Evolutionary conservation across 2,888 invertebrate genomes (phyloP), one percentile per base, ranked within the genome.

Genomic region (Marronus borbonicus): DNA sequence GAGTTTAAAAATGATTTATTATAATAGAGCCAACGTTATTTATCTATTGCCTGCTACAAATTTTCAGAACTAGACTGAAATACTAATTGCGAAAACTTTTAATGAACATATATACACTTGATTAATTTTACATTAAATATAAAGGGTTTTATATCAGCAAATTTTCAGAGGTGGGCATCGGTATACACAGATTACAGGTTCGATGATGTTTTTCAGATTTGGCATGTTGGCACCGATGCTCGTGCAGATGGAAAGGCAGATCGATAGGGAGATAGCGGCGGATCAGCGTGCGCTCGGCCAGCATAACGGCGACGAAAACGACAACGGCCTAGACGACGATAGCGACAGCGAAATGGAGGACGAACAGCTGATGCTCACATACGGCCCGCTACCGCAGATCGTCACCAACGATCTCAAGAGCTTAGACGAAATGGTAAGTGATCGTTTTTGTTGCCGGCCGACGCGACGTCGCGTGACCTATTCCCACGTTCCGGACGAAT

Each of bases 341-440:
- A 88, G 87, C 82, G 90, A 90, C 79, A 90, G 90, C 83, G 91
- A 91, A 76, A 90, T 90, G 31, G 91, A 91, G 80, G 89, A 90
- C 81, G 91, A 91, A 80, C 90, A 87, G 89, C 92, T 89, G 88
- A 92, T 85, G 81, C 90, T 87, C 79, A 92, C 93, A 86, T 93
- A 93, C 83, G 94, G 94, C n/a, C 96, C 96, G 2, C 93, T 94
- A 86, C 96, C 95, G 36, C 97, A 97, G 90, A 93, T 97, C 85
- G 94, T 97, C 84, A 97, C 97, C 74, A 97, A 97, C 87, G 98
- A 98, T 86, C 92, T 98, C 86, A 96, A 97, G 90, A 97, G 97
- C 86, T 91, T 98, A 81, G 98, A 98, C 88, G 98, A 98, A 91
- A 95, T 96, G 95, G 96, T 96, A 87, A 94, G 94, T 92, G 17